phyloP scores from a whole-genome alignment of 2,888 invertebrate genomes.

The Falcaria lacertinaria region DNA sequence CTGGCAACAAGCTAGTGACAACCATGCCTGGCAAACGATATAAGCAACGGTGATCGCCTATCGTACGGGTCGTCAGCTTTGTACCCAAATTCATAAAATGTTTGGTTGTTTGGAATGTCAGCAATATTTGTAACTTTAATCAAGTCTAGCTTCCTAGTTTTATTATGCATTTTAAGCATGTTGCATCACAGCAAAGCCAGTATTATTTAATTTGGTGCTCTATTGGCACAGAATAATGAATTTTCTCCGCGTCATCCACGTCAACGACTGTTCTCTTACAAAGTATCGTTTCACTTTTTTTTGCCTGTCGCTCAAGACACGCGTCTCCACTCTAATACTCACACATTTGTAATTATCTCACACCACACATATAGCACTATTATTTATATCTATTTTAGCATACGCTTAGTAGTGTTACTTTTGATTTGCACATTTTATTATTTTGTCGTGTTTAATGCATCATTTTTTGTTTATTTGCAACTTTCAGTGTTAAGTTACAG shows the following conservation, averaged over 20 bases:
- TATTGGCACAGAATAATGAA: slow-evolving; percentile 41
- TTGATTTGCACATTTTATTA: slow-evolving; percentile 36
- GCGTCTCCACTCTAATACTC: slow-evolving; percentile 55
- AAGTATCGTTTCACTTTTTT: slow-evolving; percentile 74
- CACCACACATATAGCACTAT: slow-evolving; percentile 20
- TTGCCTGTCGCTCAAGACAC: slow-evolving; percentile 57
- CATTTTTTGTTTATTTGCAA: slow-evolving; percentile 61
- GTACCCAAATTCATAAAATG: no score
- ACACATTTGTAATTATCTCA: slow-evolving; percentile 43
- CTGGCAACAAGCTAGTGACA: no score
- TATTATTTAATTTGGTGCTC: slow-evolving; percentile 41
- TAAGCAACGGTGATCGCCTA: no score
- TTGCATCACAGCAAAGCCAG: slow-evolving; percentile 19
- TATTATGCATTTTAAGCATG: slow-evolving; percentile 1
- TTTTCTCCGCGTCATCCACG: slow-evolving; percentile 58
- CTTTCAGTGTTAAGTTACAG: slow-evolving; percentile 72
- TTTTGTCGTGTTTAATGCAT: slow-evolving; percentile 57
- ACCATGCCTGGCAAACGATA: no score
- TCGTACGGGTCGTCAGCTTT: no score
- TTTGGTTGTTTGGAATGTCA: no score
- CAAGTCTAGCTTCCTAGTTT: no score
- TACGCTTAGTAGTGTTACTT: slow-evolving; percentile 17
- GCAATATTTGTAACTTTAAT: no score
- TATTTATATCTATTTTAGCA: neutral
- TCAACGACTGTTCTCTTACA: slow-evolving; percentile 48